Evolutionary conservation across 2,888 invertebrate species (phyloP), one percentile per base, ranked within the genome.

Genomic region (Sepiola atlantica): DNA sequence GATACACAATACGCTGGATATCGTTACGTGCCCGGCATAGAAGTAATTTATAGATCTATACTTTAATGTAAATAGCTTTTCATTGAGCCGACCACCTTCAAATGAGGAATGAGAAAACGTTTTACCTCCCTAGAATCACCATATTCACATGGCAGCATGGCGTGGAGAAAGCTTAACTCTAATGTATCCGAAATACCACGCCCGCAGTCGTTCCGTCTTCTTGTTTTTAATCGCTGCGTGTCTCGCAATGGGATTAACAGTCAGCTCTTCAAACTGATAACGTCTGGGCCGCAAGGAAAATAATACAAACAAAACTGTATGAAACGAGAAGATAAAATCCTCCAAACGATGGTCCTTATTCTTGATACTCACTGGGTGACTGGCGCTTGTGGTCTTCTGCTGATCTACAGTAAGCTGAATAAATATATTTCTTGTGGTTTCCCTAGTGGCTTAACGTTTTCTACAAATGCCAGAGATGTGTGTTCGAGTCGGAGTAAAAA

Each of bases 141-240:
- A 77, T n/a, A 77, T 77, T 32, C n/a, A n/a, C n/a, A 77, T n/a
- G 16, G n/a, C 77, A 14, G 77, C 77, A 32, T 77, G 77, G 32
- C n/a, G 77, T n/a, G 77, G 18, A 77, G 77, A 77, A 16, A 77
- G 77, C n/a, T 14, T 16, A 12, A 18, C 14, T 77, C n/a, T 16
- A n/a, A 77, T n/a, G 77, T 77, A 77, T 77, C n/a, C n/a, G 77
- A 77, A 77, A 77, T 77, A 77, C 77, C 77, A 77, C 77, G 77
- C 77, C 77, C 77, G 61, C 24, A 61, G 28, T 61, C 61, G 61
- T 61, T 61, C 61, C 8, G 10, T n/a, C n/a, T n/a, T 77, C n/a
- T 77, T 77, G n/a, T 77, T 77, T 77, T 77, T 77, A n/a, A 16
- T 77, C 77, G 14, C 77, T 77, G n/a, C 77, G 77, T 77, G 77